Percentiles rank a stretch among this genome's conserved stretches.
Evolutionary conservation across 2,888 invertebrate genomes (phyloP).

Genomic region (Microctonus hyperodae): DNA sequence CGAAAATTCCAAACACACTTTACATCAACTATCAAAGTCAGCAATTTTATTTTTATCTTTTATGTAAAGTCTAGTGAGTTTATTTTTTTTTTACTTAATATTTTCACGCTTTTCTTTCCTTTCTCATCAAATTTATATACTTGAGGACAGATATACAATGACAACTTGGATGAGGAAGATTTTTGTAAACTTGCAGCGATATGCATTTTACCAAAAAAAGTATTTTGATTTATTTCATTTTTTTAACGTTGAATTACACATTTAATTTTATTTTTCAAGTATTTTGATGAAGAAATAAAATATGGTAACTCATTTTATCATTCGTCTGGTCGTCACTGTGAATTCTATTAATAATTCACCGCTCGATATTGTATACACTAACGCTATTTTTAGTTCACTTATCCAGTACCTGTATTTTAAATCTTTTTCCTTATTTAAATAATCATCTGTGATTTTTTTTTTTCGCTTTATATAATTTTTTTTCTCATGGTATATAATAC

Average conservation of each 20-base stretch:
- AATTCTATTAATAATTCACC: conserved; percentile 56
- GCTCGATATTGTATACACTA: conserved; percentile 58
- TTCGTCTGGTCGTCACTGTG: not conserved
- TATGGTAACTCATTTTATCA: not conserved
- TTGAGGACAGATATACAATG: no score
- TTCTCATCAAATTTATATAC: no score
- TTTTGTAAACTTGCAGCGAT: no score
- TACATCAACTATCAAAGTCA: not conserved
- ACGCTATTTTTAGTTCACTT: conserved; percentile 55
- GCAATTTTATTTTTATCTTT: not conserved
- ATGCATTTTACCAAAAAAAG: no score
- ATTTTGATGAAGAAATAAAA: no score
- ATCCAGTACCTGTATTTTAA: conserved; percentile 36
- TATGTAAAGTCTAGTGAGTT: not conserved
- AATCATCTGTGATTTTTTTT: not conserved
- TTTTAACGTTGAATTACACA: no score
- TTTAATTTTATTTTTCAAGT: no score
- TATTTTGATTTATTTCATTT: no score
- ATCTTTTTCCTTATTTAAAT: conserved; percentile 7
- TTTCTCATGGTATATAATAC: no score
- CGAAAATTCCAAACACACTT: not conserved
- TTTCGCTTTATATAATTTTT: conserved; percentile 4
- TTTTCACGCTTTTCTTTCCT: no score
- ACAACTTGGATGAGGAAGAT: no score
- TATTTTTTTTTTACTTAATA: not conserved